These are phyloP conservation scores for Galagoides demidoff DNA, from an alignment of 2,797 vertebrate species.

Conservation along the genomic window DNA sequence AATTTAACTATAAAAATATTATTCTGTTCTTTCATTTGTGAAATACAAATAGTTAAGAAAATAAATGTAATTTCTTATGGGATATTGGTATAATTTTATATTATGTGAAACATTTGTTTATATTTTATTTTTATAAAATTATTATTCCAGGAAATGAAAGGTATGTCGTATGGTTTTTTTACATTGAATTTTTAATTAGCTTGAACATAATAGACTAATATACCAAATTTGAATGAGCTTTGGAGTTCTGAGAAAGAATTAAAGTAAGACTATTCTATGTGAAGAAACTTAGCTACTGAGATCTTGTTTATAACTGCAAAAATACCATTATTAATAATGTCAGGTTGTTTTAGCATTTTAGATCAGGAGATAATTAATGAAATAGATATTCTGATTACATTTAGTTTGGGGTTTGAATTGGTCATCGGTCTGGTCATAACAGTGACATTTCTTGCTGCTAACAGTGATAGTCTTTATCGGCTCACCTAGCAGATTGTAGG, in stretches of 20 bases:
- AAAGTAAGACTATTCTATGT: conserved; percentile 1
- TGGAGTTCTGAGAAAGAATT: conserved; percentile 11
- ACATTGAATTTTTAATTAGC: background rate
- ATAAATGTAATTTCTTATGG: conserved; percentile 34
- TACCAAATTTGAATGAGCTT: conserved; percentile 26
- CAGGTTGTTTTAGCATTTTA: background rate
- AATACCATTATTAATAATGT: background rate
- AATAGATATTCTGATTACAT: background rate
- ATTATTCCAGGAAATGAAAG: conserved; percentile 30
- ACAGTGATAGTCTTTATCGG: background rate
- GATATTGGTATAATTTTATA: conserved; percentile 34
- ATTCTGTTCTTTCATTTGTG: conserved; percentile 34
- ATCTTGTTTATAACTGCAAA: background rate
- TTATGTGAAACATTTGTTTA: conserved; percentile 21
- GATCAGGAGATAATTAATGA: background rate
- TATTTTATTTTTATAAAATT: conserved; percentile 55
- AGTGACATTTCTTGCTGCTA: background rate
- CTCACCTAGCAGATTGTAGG: background rate
- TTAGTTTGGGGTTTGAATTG: background rate
- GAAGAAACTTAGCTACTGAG: background rate
- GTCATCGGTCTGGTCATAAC: background rate
- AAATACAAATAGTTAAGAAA: conserved; percentile 58
- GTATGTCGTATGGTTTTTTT: background rate
- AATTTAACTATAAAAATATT: conserved; percentile 61
- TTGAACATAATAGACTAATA: background rate